Conservation (phyloP, 2,113 vertebrate species). For the Lichenostomus cassidix region DNA sequence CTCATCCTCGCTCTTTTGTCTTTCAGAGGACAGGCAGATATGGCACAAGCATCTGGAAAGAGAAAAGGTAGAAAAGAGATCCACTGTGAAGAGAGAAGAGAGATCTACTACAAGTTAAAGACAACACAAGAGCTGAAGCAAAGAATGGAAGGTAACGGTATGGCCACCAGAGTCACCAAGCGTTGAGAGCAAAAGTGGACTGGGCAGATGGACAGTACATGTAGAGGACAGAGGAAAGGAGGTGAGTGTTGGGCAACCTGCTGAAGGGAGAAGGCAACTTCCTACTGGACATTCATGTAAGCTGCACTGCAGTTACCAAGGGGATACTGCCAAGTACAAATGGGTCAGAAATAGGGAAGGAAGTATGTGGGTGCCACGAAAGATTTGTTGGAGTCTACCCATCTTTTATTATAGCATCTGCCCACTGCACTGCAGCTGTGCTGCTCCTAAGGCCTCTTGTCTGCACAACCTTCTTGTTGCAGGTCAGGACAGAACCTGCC, state of each 20-base stretch:
- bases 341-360: background rate
- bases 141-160: background rate
- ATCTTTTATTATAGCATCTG: background rate
- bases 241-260: background rate
- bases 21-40: background rate
- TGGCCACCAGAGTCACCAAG: background rate
- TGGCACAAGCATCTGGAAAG: background rate
- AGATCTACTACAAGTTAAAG: background rate
- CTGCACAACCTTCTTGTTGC: background rate
- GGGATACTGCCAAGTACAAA: background rate
- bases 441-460: background rate
- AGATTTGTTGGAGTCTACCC: background rate
- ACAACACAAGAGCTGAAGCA: background rate
- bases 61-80: background rate
- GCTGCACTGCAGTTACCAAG: background rate
- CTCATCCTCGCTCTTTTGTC: background rate
- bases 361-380: accelerated
- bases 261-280: background rate
- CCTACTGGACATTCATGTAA: background rate
- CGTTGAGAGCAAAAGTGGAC: background rate
- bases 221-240: background rate
- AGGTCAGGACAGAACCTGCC: background rate
- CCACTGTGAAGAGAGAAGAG: background rate
- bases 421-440: background rate
- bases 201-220: background rate